Evolutionary conservation across 23 tunicate species (phyloP).

Genomic region (Styela clava): DNA sequence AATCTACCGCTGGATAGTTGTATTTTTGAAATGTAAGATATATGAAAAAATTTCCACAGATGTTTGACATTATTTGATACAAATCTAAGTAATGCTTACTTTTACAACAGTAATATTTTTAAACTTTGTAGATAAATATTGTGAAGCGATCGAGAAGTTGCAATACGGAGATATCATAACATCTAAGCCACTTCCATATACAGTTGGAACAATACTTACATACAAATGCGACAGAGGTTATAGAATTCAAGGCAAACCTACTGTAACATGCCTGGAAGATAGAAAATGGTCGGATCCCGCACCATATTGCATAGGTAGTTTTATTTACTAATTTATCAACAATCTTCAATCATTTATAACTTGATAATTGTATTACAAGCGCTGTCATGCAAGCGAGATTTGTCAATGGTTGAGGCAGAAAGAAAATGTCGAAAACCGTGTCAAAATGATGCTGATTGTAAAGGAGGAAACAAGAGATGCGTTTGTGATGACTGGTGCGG

Average conservation of each 20-base stretch:
- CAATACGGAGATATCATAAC: not conserved
- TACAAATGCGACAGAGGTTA: slow-evolving; percentile 45
- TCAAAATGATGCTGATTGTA: slow-evolving; percentile 10
- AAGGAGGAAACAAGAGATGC: slow-evolving; percentile 21
- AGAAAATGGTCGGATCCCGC: slow-evolving; percentile 12
- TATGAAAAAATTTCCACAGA: not conserved
- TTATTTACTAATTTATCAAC: not conserved
- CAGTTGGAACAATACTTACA: slow-evolving; percentile 24
- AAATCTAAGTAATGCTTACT: not conserved
- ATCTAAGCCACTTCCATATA: not conserved
- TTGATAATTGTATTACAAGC: no score
- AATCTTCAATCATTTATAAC: no score
- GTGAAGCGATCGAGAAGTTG: not conserved
- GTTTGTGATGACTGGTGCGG: slow-evolving; percentile 35
- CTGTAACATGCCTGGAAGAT: not conserved
- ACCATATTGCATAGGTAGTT: slow-evolving; percentile 4
- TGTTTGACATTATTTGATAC: no score
- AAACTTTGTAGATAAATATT: not conserved
- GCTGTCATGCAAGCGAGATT: slow-evolving; percentile 1
- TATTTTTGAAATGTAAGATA: no score
- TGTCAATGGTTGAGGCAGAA: not conserved
- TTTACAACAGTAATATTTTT: no score
- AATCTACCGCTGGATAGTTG: not conserved
- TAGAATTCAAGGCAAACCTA: slow-evolving; percentile 34
- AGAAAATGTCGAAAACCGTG: slow-evolving; percentile 16